These are phyloP conservation scores for Folsomia candida DNA, from an alignment of 2,888 invertebrate species.

Conservation along the genomic window DNA sequence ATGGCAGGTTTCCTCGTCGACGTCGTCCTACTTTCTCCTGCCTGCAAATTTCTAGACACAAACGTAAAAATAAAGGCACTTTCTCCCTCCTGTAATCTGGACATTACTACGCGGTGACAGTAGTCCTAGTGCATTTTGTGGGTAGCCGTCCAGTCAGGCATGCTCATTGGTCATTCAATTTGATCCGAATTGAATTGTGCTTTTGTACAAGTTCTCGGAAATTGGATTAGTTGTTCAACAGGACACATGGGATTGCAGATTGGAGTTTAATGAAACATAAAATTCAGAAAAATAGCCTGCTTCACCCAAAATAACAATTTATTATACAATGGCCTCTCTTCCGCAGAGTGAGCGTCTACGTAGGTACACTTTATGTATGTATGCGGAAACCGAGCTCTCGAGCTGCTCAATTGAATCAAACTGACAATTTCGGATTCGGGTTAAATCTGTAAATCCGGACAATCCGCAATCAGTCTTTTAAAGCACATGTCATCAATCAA, in stretches of 20 bases:
- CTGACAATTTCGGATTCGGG: neutral
- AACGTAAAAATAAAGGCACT: too few relatives aligned
- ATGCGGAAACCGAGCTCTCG: neutral
- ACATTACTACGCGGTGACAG: neutral
- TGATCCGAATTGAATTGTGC: neutral
- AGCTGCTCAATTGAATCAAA: neutral
- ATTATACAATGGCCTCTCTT: neutral
- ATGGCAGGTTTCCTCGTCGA: too few relatives aligned
- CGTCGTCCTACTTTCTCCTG: too few relatives aligned
- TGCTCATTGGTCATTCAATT: neutral
- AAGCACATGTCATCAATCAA: slow-evolving; percentile 1
- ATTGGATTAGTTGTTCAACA: neutral
- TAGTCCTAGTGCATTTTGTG: too few relatives aligned
- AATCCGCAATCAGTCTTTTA: slow-evolving; percentile 4
- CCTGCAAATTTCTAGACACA: too few relatives aligned
- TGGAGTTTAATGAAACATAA: neutral
- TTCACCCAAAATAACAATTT: neutral
- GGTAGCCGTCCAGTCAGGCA: neutral
- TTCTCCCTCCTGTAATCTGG: neutral
- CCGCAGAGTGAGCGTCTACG: too few relatives aligned
- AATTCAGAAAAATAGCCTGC: neutral
- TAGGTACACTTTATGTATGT: too few relatives aligned
- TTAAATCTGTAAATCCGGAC: neutral
- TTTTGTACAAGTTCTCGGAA: neutral
- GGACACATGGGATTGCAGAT: neutral